Conservation (phyloP, 64 coral and sea anemone species). For the Hydrozoanthus tunicans region DNA sequence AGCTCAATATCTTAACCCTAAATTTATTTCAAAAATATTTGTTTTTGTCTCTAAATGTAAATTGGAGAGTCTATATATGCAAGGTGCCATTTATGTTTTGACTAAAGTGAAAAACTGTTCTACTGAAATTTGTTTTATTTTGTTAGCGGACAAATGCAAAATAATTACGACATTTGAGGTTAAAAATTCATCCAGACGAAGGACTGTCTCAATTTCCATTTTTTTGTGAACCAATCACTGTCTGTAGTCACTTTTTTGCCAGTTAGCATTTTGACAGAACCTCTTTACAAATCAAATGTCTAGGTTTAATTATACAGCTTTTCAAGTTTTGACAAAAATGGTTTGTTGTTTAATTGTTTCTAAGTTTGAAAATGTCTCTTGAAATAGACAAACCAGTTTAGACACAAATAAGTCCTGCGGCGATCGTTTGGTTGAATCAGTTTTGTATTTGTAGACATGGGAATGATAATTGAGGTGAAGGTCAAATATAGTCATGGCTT, state of each 20-base stretch:
- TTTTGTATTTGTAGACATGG: constrained; percentile 4
- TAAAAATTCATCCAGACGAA: constrained; percentile 7
- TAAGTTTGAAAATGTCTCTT: constrained; percentile 1
- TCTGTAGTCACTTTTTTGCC: neutral
- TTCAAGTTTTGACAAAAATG: neutral
- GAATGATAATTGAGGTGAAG: constrained; percentile 7
- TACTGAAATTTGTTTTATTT: neutral
- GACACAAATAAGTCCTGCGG: neutral
- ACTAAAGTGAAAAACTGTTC: neutral
- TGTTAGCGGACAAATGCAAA: neutral
- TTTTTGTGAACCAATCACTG: neutral
- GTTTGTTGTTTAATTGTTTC: neutral
- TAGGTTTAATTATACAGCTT: neutral
- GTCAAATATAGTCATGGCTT: constrained; percentile 13
- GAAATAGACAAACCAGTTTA: neutral
- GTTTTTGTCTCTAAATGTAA: too few species aligned
- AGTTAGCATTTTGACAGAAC: too few species aligned
- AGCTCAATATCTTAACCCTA: too few species aligned
- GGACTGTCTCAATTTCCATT: neutral
- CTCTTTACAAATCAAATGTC: too few species aligned
- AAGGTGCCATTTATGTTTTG: neutral
- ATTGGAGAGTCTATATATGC: neutral
- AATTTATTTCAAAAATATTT: too few species aligned
- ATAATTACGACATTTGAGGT: neutral
- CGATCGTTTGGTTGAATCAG: neutral